Base-by-base conservation (phyloP, 2,888 invertebrate genomes). In the Drosophila merina region DNA sequence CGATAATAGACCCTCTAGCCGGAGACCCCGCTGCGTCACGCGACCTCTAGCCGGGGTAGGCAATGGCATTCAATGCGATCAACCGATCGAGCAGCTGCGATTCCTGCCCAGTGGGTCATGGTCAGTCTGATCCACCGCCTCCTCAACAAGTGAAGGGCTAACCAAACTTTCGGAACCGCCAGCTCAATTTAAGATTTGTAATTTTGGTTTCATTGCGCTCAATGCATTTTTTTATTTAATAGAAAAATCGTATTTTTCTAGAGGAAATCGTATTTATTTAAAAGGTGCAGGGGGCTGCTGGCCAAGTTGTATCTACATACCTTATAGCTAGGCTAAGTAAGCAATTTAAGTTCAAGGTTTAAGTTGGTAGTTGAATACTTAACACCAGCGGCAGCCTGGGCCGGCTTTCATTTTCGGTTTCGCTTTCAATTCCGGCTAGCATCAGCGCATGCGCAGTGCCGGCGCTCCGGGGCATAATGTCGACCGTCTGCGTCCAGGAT, bases 81-180 rank as follows among this genome's bases (percentile, higher is more conserved):
- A 25, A 10, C 3, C 20, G 14, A 42, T 42, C 40, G 40, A 47
- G 45, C 59, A 60, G 45, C 60, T 63, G 47, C 63, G 59, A 38
- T 28, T 57, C 51, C 28, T 14, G 33, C 47, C 55, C 40, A 20
- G 30, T 10, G 26, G 31, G 42, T 30, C 42, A 42, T 20, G 42
- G 42, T 30, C 30, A 28, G 30, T 49, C 49, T n/a, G 51, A 50
- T 50, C 51, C 51, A 38, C 57, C 56, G 42, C 56, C 31, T 30
- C 79, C 86, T 88, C 40, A 14, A 14, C 5, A 6, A 36, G 36
- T 36, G 36, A 36, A 6, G n/a, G 36, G 36, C 36, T 36, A 36
- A 86, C 90, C 87, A 59, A 89, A 83, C 86, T 88, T 83, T 75
- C 82, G 85, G 81, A 86, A 89, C 77, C 75, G 77, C 86, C 85